Evolutionary conservation across 1,140 invertebrate genomes (phyloP).

Genomic region (Drosophila chauvacae): DNA sequence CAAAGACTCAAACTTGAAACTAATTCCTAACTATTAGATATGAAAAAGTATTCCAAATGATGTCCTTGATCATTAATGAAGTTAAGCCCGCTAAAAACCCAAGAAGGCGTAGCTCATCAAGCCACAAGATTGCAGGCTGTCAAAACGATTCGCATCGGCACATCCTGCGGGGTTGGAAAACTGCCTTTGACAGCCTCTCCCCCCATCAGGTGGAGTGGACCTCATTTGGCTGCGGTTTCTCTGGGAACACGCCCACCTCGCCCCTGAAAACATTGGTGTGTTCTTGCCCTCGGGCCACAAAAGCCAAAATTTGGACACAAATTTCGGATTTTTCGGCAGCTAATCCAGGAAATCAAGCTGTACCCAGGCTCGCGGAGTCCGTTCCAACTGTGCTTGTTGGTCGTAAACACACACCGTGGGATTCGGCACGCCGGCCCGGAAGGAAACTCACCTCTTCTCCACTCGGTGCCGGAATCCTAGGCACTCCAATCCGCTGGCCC

Average conservation of each 20-base stretch:
- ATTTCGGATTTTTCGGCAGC: constrained; percentile 51
- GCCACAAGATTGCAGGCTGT: constrained; percentile 57
- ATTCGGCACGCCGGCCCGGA: constrained; percentile 59
- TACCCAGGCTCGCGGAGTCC: constrained; percentile 14
- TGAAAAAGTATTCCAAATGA: not conserved
- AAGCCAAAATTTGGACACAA: constrained; percentile 65
- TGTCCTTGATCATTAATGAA: constrained; percentile 3
- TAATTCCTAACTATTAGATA: not conserved
- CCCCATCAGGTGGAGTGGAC: constrained; percentile 49
- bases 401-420: constrained; percentile 82
- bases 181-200: constrained; percentile 60
- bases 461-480: constrained; percentile 2
- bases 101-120: constrained; percentile 36
- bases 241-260: constrained; percentile 41
- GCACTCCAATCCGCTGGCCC: constrained; percentile 29
- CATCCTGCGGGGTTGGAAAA: constrained; percentile 38
- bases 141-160: constrained; percentile 50
- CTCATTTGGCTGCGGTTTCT: constrained; percentile 67
- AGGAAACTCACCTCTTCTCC: constrained; percentile 42
- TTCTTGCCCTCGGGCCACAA: constrained; percentile 40
- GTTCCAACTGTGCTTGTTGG: constrained; percentile 79
- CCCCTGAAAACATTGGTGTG: constrained; percentile 27
- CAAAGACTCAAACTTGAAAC: too few species aligned
- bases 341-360: constrained; percentile 51
- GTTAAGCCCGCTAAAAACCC: not conserved